Evolutionary conservation across 2,113 vertebrate species (phyloP), one percentile per base, ranked within the genome.

Genomic region (Garra rufa): DNA sequence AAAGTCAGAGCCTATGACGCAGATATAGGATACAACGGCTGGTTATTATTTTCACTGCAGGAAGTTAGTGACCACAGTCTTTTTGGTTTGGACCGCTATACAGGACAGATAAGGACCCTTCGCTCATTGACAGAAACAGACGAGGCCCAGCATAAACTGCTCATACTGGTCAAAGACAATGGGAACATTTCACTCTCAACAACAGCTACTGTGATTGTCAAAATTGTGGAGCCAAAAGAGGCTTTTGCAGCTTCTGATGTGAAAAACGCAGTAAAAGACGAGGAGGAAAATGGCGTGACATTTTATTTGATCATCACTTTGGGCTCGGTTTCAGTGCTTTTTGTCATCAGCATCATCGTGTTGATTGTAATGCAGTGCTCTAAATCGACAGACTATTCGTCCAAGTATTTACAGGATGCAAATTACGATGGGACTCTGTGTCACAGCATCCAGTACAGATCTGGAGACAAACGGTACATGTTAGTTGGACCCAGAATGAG

Each of bases 111-210:
- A 30, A 87, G 85, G 55, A 88, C 84, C 1, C 89, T 89, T 5
- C 91, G 89, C 5, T 21, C 75, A 26, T 65, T 94, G 71, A 90
- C 89, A 13, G 92, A 93, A n/a, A 52, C 83, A 30, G 94, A 94
- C 34, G 74, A 84, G 4, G 69, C 84, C 9, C 84, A 84, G 38
- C 90, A 93, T 38, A 88, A 80, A 41, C 82, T 94, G 28, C 26
- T 92, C n/a, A 88, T 94, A 67, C 57, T 93, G 67, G 91, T 94
- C 44, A 92, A 91, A 86, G 93, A 94, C 69, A 92, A 88, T 87
- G 88, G 88, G 1, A 88, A 89, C 21, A 15, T 87, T 65, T 89
- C 87, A 6, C 81, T 87, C 63, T 89, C 88, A 44, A 80, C 87
- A 55, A 85, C 88, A 81, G 76, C 83, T 4, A 87, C 87, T 30